These are phyloP conservation scores for Oreotragus oreotragus DNA, from an alignment of 2,113 vertebrate genomes.

Conservation along the genomic window DNA sequence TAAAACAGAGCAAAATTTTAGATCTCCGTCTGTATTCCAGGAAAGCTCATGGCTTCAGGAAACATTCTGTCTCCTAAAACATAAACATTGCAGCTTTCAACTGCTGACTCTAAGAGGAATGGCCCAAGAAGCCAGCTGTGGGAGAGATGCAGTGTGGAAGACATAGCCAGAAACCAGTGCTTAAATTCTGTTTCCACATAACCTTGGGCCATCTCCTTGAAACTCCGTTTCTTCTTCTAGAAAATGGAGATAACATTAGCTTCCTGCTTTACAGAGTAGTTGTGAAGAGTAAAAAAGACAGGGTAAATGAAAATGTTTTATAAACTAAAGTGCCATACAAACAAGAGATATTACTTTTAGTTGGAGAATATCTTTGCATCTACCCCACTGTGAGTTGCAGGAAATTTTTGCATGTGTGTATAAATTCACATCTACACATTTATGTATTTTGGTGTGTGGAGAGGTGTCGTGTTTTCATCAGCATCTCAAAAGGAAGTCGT, in stretches of 20 bases:
- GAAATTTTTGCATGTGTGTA: background rate
- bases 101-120: background rate
- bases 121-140: background rate
- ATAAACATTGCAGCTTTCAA: background rate
- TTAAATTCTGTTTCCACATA: background rate
- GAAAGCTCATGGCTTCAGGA: background rate
- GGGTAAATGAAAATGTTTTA: background rate
- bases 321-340: background rate
- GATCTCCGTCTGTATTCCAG: background rate
- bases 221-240: background rate
- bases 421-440: background rate
- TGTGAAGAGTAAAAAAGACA: background rate
- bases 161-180: background rate
- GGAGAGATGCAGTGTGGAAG: background rate
- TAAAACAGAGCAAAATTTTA: constrained; percentile 9
- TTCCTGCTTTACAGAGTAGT: background rate
- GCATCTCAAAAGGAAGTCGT: background rate
- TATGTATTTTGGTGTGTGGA: background rate
- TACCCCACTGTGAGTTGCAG: background rate
- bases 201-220: background rate
- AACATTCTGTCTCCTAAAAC: background rate
- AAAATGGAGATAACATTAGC: background rate
- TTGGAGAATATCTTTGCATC: background rate
- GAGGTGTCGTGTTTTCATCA: background rate
- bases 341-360: background rate